These are phyloP conservation scores for Agrochola macilenta DNA, from an alignment of 2,888 invertebrate species.

Conservation along the genomic window DNA sequence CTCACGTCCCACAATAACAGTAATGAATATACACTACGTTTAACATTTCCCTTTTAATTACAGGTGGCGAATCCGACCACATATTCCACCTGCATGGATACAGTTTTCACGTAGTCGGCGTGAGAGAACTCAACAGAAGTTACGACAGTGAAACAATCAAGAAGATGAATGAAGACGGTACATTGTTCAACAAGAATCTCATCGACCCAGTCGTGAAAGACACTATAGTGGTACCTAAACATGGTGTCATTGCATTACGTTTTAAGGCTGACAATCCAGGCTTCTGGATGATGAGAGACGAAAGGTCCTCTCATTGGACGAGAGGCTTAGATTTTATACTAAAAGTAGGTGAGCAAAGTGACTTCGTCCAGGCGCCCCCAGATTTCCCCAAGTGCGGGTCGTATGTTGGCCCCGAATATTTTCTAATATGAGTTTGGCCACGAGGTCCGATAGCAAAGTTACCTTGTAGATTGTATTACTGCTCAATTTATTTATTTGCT, in stretches of 20 bases:
- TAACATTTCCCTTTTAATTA: conserved; percentile 43
- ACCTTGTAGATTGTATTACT: conserved; percentile 65
- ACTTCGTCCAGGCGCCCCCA: conserved; percentile 92
- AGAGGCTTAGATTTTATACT: conserved; percentile 94
- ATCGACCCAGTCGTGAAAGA: conserved; percentile 92
- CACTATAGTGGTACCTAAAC: conserved; percentile 93
- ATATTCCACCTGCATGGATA: conserved; percentile 95
- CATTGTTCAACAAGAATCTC: conserved; percentile 90
- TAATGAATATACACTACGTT: conserved; percentile 17
- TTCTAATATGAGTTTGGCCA: conserved; percentile 87
- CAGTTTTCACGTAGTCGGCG: conserved; percentile 92
- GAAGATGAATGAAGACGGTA: conserved; percentile 90
- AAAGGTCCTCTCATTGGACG: conserved; percentile 93
- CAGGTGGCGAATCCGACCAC: conserved; percentile 92
- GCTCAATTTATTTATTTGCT: conserved; percentile 78
- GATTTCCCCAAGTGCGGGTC: conserved; percentile 95
- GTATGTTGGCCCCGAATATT: conserved; percentile 94
- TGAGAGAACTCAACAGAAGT: conserved; percentile 88
- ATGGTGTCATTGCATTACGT: conserved; percentile 92
- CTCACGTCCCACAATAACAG: conserved; percentile 22
- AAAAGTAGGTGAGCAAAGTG: conserved; percentile 92
- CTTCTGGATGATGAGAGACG: conserved; percentile 95
- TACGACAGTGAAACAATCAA: conserved; percentile 89
- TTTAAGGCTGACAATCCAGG: conserved; percentile 95
- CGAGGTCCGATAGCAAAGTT: conserved; percentile 57